Conservation (phyloP, 1,140 invertebrate genomes). For the Linepithema humile region DNA sequence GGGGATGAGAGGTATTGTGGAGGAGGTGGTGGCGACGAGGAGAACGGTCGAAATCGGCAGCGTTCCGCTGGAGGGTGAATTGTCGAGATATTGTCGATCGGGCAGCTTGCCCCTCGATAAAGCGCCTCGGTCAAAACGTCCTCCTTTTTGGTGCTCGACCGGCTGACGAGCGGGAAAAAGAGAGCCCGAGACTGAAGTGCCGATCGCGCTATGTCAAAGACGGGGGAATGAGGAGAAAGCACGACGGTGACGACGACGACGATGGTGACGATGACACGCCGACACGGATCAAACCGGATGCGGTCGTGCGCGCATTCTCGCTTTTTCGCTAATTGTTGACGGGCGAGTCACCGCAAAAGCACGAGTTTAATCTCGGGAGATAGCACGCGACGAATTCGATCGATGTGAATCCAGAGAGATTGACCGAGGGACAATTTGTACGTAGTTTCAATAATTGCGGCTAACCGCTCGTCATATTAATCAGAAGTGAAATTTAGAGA, state of each 20-base stretch:
- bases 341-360: not conserved
- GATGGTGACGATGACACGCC: not conserved
- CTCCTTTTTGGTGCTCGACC: constrained; percentile 48
- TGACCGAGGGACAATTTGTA: not conserved
- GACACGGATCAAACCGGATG: not conserved
- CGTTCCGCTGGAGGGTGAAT: constrained; percentile 53
- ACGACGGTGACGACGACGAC: constrained; percentile 9
- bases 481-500: not conserved
- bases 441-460: not conserved
- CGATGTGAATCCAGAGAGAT: not conserved
- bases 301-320: constrained; percentile 19
- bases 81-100: constrained; percentile 58
- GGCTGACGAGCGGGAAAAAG: constrained; percentile 23
- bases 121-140: constrained; percentile 25
- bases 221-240: constrained; percentile 43
- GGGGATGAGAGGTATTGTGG: not conserved
- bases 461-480: constrained; percentile 2
- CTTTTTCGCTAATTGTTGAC: constrained; percentile 31
- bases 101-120: constrained; percentile 34
- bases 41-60: constrained; percentile 2
- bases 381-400: constrained; percentile 8
- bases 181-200: constrained; percentile 34
- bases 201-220: constrained; percentile 60
- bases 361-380: constrained; percentile 12
- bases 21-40: not conserved